These are phyloP conservation scores for Prionace glauca DNA, from an alignment of 2,797 vertebrate genomes.

Conservation along the genomic window DNA sequence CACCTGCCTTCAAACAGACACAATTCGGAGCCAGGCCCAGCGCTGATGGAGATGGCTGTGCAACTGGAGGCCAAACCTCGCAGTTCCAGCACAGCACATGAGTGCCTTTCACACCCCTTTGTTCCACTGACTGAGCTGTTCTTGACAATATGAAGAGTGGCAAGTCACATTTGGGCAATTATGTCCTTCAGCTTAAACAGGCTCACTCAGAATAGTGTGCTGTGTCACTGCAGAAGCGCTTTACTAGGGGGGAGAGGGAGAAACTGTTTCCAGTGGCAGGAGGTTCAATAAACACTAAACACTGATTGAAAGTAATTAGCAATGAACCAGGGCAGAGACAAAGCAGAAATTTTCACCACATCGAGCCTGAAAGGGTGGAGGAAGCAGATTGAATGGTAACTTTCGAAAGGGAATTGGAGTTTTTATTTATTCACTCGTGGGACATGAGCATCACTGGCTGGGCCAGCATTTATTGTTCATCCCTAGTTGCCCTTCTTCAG, in stretches of 20 bases:
- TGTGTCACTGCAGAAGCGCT: not conserved
- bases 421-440: no score
- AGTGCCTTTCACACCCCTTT: not conserved
- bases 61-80: no score
- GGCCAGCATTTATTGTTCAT: no score
- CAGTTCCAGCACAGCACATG: no score
- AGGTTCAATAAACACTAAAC: not conserved
- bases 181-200: not conserved
- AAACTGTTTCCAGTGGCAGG: not conserved
- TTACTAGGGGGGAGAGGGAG: not conserved
- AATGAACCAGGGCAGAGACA: not conserved
- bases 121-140: not conserved
- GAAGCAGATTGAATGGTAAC: not conserved
- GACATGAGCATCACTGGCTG: no score
- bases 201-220: not conserved
- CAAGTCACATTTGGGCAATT: not conserved
- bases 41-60: no score
- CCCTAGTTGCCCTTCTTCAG: no score
- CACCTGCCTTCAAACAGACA: no score
- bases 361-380: not conserved
- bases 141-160: not conserved
- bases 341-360: not conserved
- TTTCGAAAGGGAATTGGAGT: not conserved
- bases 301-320: not conserved
- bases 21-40: no score